Conservation (phyloP, 1,140 invertebrate species). For the Drosophila malerkotliana region DNA sequence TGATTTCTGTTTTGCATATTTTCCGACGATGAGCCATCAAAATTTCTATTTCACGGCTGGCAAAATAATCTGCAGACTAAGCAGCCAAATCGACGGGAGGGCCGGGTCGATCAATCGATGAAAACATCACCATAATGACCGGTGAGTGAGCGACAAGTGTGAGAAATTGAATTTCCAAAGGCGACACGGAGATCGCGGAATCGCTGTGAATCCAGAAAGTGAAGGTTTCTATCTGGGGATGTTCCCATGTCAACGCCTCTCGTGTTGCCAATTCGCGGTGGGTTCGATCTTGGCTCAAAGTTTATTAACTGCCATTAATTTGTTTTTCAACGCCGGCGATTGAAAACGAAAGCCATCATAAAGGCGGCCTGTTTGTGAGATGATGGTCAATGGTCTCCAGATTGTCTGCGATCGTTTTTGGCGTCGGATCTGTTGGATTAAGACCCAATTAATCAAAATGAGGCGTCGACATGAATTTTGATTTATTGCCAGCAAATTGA, state of each 20-base stretch:
- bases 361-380: slow-evolving; percentile 28
- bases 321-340: slow-evolving; percentile 33
- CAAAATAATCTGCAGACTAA: slow-evolving; percentile 46
- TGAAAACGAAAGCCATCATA: slow-evolving; percentile 71
- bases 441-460: slow-evolving; percentile 59
- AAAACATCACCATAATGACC: slow-evolving; percentile 67
- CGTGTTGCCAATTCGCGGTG: slow-evolving; percentile 38
- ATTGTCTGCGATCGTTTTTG: slow-evolving; percentile 21
- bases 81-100: slow-evolving; percentile 46
- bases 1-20: slow-evolving; percentile 24
- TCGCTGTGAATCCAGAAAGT: slow-evolving; percentile 28
- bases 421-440: slow-evolving; percentile 31
- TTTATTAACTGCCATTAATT: slow-evolving; percentile 57
- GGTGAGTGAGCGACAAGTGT: slow-evolving; percentile 67
- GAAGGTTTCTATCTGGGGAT: slow-evolving; percentile 49
- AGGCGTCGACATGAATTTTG: slow-evolving; percentile 35
- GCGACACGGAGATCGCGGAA: slow-evolving; percentile 1
- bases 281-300: slow-evolving; percentile 15
- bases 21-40: slow-evolving; percentile 54
- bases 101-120: slow-evolving; percentile 46
- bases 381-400: slow-evolving; percentile 26
- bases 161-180: slow-evolving; percentile 70
- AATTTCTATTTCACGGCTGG: slow-evolving; percentile 55
- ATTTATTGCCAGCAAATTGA: slow-evolving; percentile 52
- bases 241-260: slow-evolving; percentile 54